Conservation (phyloP, 2,113 vertebrate species). For the Todiramphus chloris region DNA sequence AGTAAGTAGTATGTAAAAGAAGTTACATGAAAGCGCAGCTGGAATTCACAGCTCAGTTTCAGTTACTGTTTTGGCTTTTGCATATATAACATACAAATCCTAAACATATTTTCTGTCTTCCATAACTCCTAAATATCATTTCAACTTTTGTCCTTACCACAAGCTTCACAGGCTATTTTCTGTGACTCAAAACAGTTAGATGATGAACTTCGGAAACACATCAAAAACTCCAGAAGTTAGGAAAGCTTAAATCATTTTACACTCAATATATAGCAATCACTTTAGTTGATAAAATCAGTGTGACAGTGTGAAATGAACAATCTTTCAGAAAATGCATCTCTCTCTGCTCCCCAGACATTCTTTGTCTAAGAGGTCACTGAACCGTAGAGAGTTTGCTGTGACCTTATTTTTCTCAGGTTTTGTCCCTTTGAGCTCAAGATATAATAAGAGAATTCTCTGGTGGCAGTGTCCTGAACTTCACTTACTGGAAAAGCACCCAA, state of each 20-base stretch:
- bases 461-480: constrained; percentile 14
- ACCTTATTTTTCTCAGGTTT: constrained; percentile 52
- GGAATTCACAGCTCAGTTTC: not conserved
- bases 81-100: not conserved
- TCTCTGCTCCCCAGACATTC: constrained; percentile 18
- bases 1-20: not conserved
- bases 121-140: not conserved
- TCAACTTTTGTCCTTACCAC: not conserved
- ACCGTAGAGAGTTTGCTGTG: not conserved
- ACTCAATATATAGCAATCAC: not conserved
- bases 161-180: not conserved
- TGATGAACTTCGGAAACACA: not conserved
- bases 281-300: not conserved
- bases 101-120: not conserved
- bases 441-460: constrained; percentile 13
- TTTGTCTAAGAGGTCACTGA: constrained; percentile 35
- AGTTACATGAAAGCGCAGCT: not conserved
- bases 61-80: not conserved
- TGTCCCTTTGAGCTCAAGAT: constrained; percentile 27
- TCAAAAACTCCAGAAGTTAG: not conserved
- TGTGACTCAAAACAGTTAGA: not conserved
- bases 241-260: constrained; percentile 8
- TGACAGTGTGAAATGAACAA: not conserved
- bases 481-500: not conserved
- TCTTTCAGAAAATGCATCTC: not conserved